Base-by-base conservation (phyloP, 2,113 vertebrate genomes). In the Urocynchramus pylzowi region DNA sequence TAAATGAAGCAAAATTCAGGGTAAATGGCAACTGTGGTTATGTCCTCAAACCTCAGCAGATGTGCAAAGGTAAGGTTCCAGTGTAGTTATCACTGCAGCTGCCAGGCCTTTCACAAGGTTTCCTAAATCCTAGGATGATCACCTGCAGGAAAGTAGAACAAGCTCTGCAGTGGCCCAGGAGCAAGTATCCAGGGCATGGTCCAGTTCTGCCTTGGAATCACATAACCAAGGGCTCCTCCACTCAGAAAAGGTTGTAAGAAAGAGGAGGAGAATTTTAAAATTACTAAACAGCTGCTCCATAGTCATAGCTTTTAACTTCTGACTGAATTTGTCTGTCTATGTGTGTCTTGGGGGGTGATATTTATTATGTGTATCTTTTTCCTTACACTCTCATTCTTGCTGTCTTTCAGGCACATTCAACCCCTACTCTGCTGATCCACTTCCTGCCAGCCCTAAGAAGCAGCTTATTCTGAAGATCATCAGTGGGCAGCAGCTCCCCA, bases 401-500 rank as follows among this genome's bases (percentile, higher is more conserved):
- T 47, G 44, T 42, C 27, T 63, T 95, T 92, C 78, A 99, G 99
- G 99, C 88, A 98, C 99, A 11, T 99, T 99, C 97, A 99, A 99
- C 95, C 99, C 99, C 67, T 99, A 99, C 93, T 98, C 98, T 94
- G 98, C 98, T 71, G 99, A 99, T 71, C 99, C 99, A 10, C 98
- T 99, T 93, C 99, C 99, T 96, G 99, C 99, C 24, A 98, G 98
- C 92, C 99, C 99, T 77, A 99, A 99, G 97, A 99, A 99, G 93
- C 99, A 99, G 94, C 98, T 99, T 50, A 97, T 99, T 75, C 98
- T 99, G 87, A 99, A 99, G 98, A 98, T 99, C 97, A 99, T 99
- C 97, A 99, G 99, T 82, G 99, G 99, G 35, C 99, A 99, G 85
- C 99, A 99, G 89, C 98, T 99, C 42, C 99, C 99, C 52, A 99